Evolutionary conservation across 1,140 invertebrate genomes (phyloP).

Genomic region (Hestina assimilis): DNA sequence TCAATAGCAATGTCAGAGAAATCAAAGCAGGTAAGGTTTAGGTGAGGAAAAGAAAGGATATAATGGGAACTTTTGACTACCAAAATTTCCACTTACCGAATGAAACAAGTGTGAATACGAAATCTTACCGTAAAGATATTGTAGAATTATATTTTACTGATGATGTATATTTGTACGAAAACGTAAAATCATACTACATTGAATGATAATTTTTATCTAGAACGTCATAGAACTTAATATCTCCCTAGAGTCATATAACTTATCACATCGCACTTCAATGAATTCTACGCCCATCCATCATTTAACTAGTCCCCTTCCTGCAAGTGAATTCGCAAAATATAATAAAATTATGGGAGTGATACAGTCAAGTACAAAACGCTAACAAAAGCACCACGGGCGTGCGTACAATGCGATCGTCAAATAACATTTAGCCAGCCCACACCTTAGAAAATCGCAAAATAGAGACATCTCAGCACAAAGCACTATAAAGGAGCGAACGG

Average conservation of each 20-base stretch:
- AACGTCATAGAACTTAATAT: not conserved
- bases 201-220: too few species aligned
- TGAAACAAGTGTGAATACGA: too few species aligned
- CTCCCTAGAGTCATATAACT: conserved; percentile 68
- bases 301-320: conserved; percentile 46
- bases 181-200: too few species aligned
- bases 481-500: conserved; percentile 56
- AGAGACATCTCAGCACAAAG: conserved; percentile 70
- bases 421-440: conserved; percentile 76
- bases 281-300: conserved; percentile 66
- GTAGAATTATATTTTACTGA: too few species aligned
- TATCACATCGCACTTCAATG: conserved; percentile 44
- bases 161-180: too few species aligned
- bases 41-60: too few species aligned
- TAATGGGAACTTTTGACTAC: too few species aligned
- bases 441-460: conserved; percentile 77
- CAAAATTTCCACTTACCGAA: too few species aligned
- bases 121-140: too few species aligned
- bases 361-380: conserved; percentile 48
- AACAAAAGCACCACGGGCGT: conserved; percentile 65
- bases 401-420: conserved; percentile 73
- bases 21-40: too few species aligned
- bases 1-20: too few species aligned
- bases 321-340: conserved; percentile 66
- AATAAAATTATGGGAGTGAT: conserved; percentile 76